Conservation (phyloP, 1,140 invertebrate species). For the Pachypeltis micranthus region DNA sequence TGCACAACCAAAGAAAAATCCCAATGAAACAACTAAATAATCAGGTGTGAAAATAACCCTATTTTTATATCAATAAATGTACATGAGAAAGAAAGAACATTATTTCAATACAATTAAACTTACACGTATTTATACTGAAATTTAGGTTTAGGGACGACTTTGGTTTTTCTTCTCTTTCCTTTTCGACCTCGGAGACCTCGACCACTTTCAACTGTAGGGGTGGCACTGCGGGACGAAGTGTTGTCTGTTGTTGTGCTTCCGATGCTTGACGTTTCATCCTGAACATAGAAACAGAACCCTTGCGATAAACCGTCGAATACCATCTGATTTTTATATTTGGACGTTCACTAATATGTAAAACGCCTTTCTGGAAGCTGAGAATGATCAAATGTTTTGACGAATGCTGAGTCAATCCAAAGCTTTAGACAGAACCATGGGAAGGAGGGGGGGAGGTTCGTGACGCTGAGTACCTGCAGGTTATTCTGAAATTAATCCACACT, state of each 20-base stretch:
- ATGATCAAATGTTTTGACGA: no score
- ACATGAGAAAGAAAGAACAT: not conserved
- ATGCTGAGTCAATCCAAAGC: no score
- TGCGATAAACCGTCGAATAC: no score
- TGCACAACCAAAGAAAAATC: no score
- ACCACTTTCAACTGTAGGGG: slow-evolving; percentile 53
- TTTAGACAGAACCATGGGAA: no score
- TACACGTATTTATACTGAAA: slow-evolving; percentile 67
- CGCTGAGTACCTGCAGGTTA: no score
- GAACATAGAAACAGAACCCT: slow-evolving; percentile 21
- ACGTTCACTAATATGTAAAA: no score
- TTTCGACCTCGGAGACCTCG: slow-evolving; percentile 46
- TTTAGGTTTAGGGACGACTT: slow-evolving; percentile 49
- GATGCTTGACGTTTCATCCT: slow-evolving; percentile 48
- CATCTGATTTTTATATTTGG: no score
- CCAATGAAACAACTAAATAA: slow-evolving; percentile 1
- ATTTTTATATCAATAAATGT: not conserved
- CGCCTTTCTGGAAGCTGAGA: no score
- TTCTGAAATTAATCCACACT: no score
- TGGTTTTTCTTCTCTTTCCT: slow-evolving; percentile 51
- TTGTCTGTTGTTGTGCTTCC: slow-evolving; percentile 73
- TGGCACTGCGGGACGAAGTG: slow-evolving; percentile 68
- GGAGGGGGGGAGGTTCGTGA: no score
- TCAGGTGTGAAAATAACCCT: no score
- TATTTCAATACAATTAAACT: slow-evolving; percentile 30